Base-by-base conservation (phyloP, 1,140 invertebrate species). In the Macrosteles quadrilineatus region DNA sequence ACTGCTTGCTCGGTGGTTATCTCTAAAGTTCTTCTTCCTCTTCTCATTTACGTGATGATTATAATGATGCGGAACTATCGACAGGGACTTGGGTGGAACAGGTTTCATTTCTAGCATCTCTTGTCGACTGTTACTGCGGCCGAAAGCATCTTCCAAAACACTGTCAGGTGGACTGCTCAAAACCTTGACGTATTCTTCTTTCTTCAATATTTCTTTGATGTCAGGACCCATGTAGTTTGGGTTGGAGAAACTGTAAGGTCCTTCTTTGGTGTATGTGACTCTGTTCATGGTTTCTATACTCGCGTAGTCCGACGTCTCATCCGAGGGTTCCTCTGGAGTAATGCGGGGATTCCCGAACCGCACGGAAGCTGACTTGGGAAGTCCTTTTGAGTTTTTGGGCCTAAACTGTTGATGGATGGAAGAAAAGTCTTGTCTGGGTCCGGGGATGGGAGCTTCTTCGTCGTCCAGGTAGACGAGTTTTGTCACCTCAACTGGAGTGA, bases 261-360 rank as follows among this genome's bases (percentile, higher is more conserved):
- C 65, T n/a, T 68, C 68, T 63, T 73, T 71, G n/a, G 29, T 50
- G 36, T 55, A 50, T 74, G 77, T 86, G 75, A 79, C 79, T 76
- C 77, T 82, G 77, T 87, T 86, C 1, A 88, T 80, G 0, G 86
- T 86, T 76, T 90, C 90, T 36, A 91, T 90, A 74, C 89, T 91
- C 27, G 88, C 88, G 75, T 92, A 92, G 75, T 91, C 90, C 0
- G 90, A 91, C 0, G 90, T 92, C 0, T 90, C 88, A 27, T 86
- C 86, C 1, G 83, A 83, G 11, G 84, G 87, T 73, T 89, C 87
- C 71, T 86, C 83, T 0, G 88, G 88, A n/a, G 85, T 87, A 0
- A 86, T 67, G 30, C 76, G 71, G 3, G 76, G 76, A 55, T 77
- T 78, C 11, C 74, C 85, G 72, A 90, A 89, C 30, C 86, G 77